A percentile compares a stretch with the other conserved stretches of the same genome.
phyloP scores from a whole-genome alignment of 2,888 invertebrate genomes.

The Oligia latruncula region DNA sequence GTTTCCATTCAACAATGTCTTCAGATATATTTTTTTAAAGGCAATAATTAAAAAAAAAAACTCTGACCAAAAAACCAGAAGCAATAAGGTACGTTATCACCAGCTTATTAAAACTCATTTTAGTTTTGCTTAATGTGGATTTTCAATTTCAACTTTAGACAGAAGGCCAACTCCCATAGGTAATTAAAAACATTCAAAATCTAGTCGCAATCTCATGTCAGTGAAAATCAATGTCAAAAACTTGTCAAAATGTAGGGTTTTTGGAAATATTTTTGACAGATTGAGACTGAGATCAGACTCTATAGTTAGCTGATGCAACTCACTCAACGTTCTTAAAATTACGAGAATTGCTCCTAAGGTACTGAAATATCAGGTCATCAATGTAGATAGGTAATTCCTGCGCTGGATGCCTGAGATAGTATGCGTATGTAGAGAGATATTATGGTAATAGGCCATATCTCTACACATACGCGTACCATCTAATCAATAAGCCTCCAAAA shows the following conservation, averaged over 20 bases:
- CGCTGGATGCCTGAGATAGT: neutral
- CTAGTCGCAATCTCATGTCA: no score
- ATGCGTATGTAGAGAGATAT: neutral
- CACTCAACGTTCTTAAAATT: no score
- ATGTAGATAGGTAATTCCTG: neutral
- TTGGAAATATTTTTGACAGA: no score
- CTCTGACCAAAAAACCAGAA: neutral
- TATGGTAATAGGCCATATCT: constrained; percentile 18
- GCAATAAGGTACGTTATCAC: neutral
- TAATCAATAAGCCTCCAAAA: constrained; percentile 43
- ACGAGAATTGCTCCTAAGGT: no score
- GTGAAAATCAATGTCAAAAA: no score
- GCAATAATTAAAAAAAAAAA: neutral
- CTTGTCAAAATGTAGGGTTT: no score
- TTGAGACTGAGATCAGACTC: no score
- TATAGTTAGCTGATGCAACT: no score
- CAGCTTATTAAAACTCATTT: neutral
- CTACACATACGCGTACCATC: neutral
- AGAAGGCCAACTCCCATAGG: neutral
- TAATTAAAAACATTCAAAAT: no score
- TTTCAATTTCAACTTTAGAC: neutral
- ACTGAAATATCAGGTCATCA: neutral
- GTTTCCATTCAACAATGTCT: constrained; percentile 63
- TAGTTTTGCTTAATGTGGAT: neutral
- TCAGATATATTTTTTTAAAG: neutral